These are phyloP conservation scores for Drosophila peninsularis DNA, from an alignment of 2,888 invertebrate species.

Conservation along the genomic window DNA sequence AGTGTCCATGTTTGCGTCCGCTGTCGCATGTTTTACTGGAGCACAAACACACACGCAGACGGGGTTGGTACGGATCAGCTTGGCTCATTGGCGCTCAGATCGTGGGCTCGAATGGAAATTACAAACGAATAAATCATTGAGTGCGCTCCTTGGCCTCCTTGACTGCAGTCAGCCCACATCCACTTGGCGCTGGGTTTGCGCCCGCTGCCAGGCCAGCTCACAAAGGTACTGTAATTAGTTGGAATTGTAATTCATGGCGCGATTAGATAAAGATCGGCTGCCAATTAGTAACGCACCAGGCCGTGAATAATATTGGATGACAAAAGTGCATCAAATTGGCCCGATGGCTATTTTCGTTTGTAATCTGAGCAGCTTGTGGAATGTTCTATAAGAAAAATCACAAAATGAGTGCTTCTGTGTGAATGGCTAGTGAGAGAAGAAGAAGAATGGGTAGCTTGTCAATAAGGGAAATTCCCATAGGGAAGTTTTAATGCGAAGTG, in stretches of 20 bases:
- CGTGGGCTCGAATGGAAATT: slow-evolving; percentile 76
- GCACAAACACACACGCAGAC: slow-evolving; percentile 43
- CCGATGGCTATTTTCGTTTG: slow-evolving; percentile 58
- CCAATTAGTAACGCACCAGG: slow-evolving; percentile 76
- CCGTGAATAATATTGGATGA: slow-evolving; percentile 73
- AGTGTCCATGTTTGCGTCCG: slow-evolving; percentile 74
- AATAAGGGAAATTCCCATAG: too few relatives aligned
- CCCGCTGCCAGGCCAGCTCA: slow-evolving; percentile 15
- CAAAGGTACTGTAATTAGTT: slow-evolving; percentile 72
- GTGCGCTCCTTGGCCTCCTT: slow-evolving; percentile 35
- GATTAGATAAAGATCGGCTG: slow-evolving; percentile 81
- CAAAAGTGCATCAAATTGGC: slow-evolving; percentile 49
- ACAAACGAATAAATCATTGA: slow-evolving; percentile 78
- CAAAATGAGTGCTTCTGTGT: background rate
- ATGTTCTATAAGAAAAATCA: background rate
- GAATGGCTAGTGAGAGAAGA: background rate
- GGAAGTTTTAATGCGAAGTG: background rate
- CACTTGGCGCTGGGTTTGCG: slow-evolving; percentile 11
- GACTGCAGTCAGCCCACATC: slow-evolving; percentile 25
- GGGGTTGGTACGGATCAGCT: slow-evolving; percentile 27
- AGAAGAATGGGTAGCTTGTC: background rate
- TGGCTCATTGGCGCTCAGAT: slow-evolving; percentile 69
- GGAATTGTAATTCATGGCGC: slow-evolving; percentile 80
- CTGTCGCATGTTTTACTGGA: slow-evolving; percentile 74
- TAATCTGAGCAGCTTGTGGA: slow-evolving; percentile 8